phyloP scores from a whole-genome alignment of 2,113 vertebrate species.

The Rhabdornis inornatus region DNA sequence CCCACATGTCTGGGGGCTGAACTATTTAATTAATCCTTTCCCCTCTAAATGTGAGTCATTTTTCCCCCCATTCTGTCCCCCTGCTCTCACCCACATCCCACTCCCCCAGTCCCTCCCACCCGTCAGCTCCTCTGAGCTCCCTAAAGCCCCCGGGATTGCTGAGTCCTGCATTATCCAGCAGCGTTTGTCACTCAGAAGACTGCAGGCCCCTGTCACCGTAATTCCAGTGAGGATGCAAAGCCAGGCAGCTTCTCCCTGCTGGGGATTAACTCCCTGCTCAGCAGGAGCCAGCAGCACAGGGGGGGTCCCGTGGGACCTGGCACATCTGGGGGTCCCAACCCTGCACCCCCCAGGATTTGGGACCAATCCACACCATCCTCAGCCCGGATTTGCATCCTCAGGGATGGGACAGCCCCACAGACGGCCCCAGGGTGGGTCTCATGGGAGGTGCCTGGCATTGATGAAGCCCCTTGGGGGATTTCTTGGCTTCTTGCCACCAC shows the following conservation, averaged over 20 bases:
- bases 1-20: not conserved
- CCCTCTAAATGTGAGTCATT: not conserved
- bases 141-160: not conserved
- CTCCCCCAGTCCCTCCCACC: not conserved
- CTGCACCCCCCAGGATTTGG: rapidly evolving
- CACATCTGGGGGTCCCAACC: rapidly evolving
- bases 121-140: not conserved
- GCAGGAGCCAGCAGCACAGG: rapidly evolving
- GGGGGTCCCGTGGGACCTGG: not conserved
- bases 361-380: not conserved
- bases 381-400: rapidly evolving
- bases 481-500: not conserved
- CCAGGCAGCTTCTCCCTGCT: not conserved
- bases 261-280: not conserved
- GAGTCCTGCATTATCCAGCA: not conserved
- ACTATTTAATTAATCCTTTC: not conserved
- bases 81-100: not conserved
- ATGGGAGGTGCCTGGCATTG: rapidly evolving
- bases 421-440: rapidly evolving
- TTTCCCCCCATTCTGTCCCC: not conserved
- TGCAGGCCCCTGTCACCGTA: not conserved
- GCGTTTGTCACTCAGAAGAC: not conserved
- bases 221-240: constrained; percentile 12
- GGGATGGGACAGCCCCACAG: rapidly evolving
- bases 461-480: rapidly evolving